Conservation (phyloP, 2,797 vertebrate genomes). For the Poeciliopsis infans region DNA sequence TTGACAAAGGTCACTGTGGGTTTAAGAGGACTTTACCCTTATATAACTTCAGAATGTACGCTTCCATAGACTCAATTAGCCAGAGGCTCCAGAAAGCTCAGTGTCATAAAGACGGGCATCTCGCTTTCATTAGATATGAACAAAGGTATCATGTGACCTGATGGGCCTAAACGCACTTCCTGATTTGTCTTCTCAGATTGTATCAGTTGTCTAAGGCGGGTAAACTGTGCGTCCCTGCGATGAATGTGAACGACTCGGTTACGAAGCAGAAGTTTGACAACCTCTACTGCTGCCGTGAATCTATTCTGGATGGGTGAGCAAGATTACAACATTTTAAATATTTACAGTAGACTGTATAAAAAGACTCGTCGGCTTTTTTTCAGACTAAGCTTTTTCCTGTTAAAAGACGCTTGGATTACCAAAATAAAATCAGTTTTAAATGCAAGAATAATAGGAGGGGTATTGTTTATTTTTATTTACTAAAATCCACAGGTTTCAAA, state of each 20-base stretch:
- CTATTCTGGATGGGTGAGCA: constrained; percentile 96
- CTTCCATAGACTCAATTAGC: constrained; percentile 55
- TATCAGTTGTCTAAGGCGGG: constrained; percentile 98
- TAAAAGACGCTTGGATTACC: background rate
- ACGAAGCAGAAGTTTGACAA: constrained; percentile 99
- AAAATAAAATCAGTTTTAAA: background rate
- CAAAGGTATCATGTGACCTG: constrained; percentile 1
- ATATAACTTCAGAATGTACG: constrained; percentile 26
- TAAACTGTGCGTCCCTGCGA: constrained; percentile 96
- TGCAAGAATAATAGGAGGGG: background rate
- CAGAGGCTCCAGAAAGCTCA: constrained; percentile 27
- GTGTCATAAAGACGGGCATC: constrained; percentile 25
- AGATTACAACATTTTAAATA: background rate
- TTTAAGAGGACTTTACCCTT: constrained; percentile 33
- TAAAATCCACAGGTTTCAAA: background rate
- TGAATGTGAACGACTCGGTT: constrained; percentile 99
- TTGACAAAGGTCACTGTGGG: constrained; percentile 32
- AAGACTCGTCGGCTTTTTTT: background rate
- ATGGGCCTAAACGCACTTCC: constrained; percentile 37
- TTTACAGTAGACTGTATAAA: background rate
- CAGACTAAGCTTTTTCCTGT: background rate
- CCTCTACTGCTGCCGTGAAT: constrained; percentile 97
- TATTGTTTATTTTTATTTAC: background rate
- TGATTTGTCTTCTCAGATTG: constrained; percentile 80
- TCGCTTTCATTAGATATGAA: constrained; percentile 17